A percentile compares a stretch with the other conserved stretches of the same genome.
Evolutionary conservation across 1,140 invertebrate species (phyloP).

Genomic region (Plutomurus gul): DNA sequence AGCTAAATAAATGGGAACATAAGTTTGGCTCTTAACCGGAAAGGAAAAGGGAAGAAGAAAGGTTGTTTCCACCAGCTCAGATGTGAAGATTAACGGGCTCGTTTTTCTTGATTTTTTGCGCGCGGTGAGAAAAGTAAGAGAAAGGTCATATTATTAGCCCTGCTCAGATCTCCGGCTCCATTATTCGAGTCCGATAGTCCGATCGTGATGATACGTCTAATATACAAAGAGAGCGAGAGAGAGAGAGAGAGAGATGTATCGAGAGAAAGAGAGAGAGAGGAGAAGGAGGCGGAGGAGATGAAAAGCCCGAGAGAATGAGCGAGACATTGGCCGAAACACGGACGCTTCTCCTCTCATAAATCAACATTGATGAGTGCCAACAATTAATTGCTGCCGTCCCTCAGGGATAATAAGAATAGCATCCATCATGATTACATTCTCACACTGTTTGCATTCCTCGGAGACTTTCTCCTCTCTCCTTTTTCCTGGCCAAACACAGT

Average conservation of each 20-base stretch:
- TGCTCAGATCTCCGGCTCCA: slow-evolving; percentile 23
- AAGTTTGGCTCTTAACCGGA: slow-evolving; percentile 49
- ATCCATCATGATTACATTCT: slow-evolving; percentile 54
- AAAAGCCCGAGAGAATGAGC: slow-evolving; percentile 38
- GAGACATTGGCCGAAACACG: slow-evolving; percentile 37
- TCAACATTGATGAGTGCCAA: slow-evolving; percentile 54
- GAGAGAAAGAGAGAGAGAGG: slow-evolving; percentile 37
- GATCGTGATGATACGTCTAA: slow-evolving; percentile 17
- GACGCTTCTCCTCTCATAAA: slow-evolving; percentile 44
- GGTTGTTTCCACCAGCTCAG: slow-evolving; percentile 36
- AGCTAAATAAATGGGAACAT: slow-evolving; percentile 51
- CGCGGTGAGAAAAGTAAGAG: slow-evolving; percentile 41
- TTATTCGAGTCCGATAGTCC: slow-evolving; percentile 9
- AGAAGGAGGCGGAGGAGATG: slow-evolving; percentile 5
- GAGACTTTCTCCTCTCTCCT: slow-evolving; percentile 1
- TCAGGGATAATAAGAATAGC: slow-evolving; percentile 50
- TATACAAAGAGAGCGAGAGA: slow-evolving; percentile 13
- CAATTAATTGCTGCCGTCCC: slow-evolving; percentile 53
- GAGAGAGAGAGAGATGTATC: slow-evolving; percentile 30
- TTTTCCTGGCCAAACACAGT: too few relatives aligned
- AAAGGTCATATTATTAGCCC: slow-evolving; percentile 46
- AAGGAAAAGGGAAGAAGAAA: slow-evolving; percentile 32
- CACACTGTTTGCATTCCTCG: slow-evolving; percentile 20
- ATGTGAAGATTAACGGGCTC: slow-evolving; percentile 50
- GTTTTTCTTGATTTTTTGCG: slow-evolving; percentile 48